A percentile compares a stretch with the other conserved stretches of the same genome.
phyloP scores from a whole-genome alignment of 1,140 invertebrate species.

The Manduca sexta region DNA sequence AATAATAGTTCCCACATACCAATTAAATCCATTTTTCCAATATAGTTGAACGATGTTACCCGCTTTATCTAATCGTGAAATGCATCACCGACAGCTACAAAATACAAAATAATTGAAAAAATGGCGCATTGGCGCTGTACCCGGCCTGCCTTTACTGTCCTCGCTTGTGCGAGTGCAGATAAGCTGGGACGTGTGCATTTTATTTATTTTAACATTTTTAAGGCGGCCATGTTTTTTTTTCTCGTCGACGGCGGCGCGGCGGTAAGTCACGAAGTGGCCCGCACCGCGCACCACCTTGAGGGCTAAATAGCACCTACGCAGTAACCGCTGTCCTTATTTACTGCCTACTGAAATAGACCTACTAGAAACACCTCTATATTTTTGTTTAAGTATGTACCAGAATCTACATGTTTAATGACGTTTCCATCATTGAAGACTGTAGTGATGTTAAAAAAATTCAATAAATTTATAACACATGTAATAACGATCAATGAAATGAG shows the following conservation, averaged over 20 bases:
- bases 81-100: slow-evolving; percentile 1
- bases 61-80: slow-evolving; percentile 2
- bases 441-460: no score
- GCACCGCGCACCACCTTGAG: slow-evolving; percentile 51
- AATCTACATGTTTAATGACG: no score
- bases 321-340: slow-evolving; percentile 33
- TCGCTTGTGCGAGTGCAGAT: slow-evolving; percentile 56
- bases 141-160: slow-evolving; percentile 41
- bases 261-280: slow-evolving; percentile 67
- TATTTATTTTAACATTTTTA: slow-evolving; percentile 73
- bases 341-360: slow-evolving; percentile 46
- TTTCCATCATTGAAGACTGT: no score
- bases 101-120: slow-evolving; percentile 11
- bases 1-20: no score
- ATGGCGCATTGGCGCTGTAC: slow-evolving; percentile 20
- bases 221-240: slow-evolving; percentile 48
- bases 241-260: slow-evolving; percentile 43
- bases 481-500: no score
- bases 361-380: not conserved
- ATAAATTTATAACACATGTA: no score
- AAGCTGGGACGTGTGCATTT: slow-evolving; percentile 66
- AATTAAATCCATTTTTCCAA: no score
- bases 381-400: no score
- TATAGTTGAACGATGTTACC: no score
- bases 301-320: slow-evolving; percentile 66